A percentile compares a stretch with the other conserved stretches of the same genome.
Conservation (phyloP, 2,797 vertebrate species). For the Nyctibius grandis region DNA sequence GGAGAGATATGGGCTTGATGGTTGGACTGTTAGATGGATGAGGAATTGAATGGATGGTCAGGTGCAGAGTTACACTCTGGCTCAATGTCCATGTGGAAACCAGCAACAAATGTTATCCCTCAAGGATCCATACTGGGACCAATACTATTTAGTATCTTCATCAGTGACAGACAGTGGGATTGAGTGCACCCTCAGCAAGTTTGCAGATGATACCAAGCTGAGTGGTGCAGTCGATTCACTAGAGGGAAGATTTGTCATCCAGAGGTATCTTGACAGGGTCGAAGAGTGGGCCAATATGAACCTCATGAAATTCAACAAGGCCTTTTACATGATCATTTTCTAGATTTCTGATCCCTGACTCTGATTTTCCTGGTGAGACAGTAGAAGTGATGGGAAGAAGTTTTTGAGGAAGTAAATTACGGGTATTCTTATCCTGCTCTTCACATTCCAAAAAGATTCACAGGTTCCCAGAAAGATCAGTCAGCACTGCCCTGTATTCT, state of each 20-base stretch:
- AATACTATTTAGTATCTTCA: background rate
- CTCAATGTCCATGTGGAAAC: background rate
- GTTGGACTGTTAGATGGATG: background rate
- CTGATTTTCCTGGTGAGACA: background rate
- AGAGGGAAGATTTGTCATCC: background rate
- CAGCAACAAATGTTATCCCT: background rate
- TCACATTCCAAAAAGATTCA: background rate
- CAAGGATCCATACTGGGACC: background rate
- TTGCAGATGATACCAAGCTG: background rate
- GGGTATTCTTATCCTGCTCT: background rate
- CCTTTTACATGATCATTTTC: background rate
- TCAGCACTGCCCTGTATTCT: background rate
- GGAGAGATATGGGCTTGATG: background rate
- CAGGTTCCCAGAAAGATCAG: background rate
- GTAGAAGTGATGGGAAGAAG: background rate
- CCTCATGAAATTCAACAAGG: background rate
- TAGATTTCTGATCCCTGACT: background rate
- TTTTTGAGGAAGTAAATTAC: background rate
- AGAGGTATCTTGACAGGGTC: background rate
- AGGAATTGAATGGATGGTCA: background rate
- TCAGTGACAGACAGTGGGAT: background rate
- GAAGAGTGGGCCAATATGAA: background rate
- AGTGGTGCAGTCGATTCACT: background rate
- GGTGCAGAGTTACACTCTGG: background rate
- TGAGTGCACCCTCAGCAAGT: background rate